A percentile compares a stretch with the other conserved stretches of the same genome.
Evolutionary conservation across 2,888 invertebrate species (phyloP).

Genomic region (Drosophila subsilvestris): DNA sequence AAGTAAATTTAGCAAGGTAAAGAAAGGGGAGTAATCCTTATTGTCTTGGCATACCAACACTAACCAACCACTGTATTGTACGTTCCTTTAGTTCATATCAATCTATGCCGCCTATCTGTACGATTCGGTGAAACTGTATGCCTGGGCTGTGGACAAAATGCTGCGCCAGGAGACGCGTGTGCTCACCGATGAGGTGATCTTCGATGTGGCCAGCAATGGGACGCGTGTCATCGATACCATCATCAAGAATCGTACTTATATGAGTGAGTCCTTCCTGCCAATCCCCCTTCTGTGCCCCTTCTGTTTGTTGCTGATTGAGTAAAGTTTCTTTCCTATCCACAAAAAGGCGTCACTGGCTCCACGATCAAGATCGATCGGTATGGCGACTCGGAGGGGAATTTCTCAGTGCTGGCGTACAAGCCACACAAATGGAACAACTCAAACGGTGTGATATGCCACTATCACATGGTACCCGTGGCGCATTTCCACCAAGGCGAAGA

Average conservation of each 20-base stretch:
- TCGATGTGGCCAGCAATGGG: conserved; percentile 92
- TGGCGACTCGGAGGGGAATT: conserved; percentile 99
- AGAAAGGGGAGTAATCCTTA: conserved; percentile 38
- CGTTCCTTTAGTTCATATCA: conserved; percentile 89
- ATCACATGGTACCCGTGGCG: conserved; percentile 93
- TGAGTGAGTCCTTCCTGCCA: conserved; percentile 88
- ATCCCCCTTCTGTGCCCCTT: no score
- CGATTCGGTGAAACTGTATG: conserved; percentile 96
- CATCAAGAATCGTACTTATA: conserved; percentile 92
- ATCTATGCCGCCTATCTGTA: conserved; percentile 97
- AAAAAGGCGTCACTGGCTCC: conserved; percentile 95
- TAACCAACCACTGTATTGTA: neutral
- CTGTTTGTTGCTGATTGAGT: neutral
- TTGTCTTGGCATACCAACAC: neutral
- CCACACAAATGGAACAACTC: conserved; percentile 83
- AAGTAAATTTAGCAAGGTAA: conserved; percentile 85
- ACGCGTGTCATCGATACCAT: conserved; percentile 94
- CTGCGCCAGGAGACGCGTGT: conserved; percentile 86
- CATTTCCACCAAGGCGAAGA: conserved; percentile 91
- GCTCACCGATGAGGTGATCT: conserved; percentile 87
- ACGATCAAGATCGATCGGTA: conserved; percentile 95
- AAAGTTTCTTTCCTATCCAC: neutral
- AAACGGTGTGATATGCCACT: conserved; percentile 87
- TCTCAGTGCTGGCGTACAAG: conserved; percentile 94
- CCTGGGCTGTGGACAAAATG: conserved; percentile 91